Evolutionary conservation across 1,140 invertebrate species (phyloP).

Genomic region (Philotrypesis tridentata): DNA sequence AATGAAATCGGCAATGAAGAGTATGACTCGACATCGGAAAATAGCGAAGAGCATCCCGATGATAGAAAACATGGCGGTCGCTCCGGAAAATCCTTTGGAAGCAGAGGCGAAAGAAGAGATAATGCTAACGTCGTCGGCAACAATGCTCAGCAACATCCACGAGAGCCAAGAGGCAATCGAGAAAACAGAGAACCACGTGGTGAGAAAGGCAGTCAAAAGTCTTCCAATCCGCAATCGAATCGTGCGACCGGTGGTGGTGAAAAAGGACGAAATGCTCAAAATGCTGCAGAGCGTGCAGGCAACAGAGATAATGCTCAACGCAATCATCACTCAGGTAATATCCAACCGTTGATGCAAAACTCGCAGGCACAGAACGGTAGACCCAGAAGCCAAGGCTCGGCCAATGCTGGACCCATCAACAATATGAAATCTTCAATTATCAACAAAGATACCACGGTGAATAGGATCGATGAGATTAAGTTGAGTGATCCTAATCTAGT

Average conservation of each 20-base stretch:
- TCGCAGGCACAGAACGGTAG: conserved; percentile 62
- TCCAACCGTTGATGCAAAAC: conserved; percentile 60
- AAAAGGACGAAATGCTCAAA: conserved; percentile 64
- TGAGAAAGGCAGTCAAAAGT: conserved; percentile 52
- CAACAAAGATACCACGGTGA: conserved; percentile 73
- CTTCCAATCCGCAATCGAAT: conserved; percentile 58
- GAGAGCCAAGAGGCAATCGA: conserved; percentile 28
- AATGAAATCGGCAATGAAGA: conserved; percentile 77
- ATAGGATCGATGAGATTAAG: conserved; percentile 77
- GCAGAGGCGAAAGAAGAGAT: conserved; percentile 53
- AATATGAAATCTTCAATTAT: conserved; percentile 56
- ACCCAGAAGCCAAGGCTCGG: conserved; percentile 63
- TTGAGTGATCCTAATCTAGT: conserved; percentile 75
- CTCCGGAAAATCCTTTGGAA: conserved; percentile 61
- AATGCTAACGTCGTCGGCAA: conserved; percentile 44
- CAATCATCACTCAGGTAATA: conserved; percentile 62
- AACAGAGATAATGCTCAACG: conserved; percentile 51
- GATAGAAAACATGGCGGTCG: conserved; percentile 67
- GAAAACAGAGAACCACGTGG: background rate
- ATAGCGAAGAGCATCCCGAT: conserved; percentile 76
- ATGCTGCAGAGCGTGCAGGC: conserved; percentile 56
- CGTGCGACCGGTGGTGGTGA: conserved; percentile 63
- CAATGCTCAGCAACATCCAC: conserved; percentile 52
- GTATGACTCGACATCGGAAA: conserved; percentile 82
- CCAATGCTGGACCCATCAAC: conserved; percentile 52